Conservation (phyloP, 2,113 vertebrate genomes). For the Delphinus delphis region DNA sequence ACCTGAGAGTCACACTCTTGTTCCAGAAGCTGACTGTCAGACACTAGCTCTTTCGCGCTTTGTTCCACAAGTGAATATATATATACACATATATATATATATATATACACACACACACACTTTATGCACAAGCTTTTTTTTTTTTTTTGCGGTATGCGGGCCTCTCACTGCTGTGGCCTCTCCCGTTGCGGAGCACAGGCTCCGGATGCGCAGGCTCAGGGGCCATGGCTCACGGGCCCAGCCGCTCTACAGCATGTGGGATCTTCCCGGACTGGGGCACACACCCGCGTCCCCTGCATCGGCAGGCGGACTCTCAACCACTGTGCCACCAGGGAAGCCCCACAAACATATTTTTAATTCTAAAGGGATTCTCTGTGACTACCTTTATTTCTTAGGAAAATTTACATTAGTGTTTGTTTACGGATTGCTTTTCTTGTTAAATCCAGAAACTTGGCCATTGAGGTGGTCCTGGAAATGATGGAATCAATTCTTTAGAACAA, state of each 20-base stretch:
- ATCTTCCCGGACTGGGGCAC: fast-evolving
- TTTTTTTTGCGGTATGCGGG: no score
- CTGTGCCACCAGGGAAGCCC: no score
- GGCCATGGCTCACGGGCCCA: no score
- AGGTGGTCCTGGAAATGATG: not conserved
- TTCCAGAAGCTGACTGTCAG: not conserved
- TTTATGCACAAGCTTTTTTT: not conserved
- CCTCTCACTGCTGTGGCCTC: no score
- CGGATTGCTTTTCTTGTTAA: not conserved
- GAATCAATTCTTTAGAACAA: not conserved
- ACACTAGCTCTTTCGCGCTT: not conserved
- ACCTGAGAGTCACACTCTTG: not conserved
- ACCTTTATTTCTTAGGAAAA: not conserved
- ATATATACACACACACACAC: fast-evolving
- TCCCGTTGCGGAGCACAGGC: no score
- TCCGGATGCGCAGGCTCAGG: no score
- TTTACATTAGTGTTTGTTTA: not conserved
- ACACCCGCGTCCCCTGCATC: fast-evolving
- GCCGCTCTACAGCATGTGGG: no score
- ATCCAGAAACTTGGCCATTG: not conserved
- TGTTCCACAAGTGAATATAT: not conserved
- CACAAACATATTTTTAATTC: not conserved
- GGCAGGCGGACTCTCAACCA: no score
- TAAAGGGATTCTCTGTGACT: not conserved
- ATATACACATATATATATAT: no score